Evolutionary conservation across 2,888 invertebrate genomes (phyloP).

Genomic region (Apoda limacodes): DNA sequence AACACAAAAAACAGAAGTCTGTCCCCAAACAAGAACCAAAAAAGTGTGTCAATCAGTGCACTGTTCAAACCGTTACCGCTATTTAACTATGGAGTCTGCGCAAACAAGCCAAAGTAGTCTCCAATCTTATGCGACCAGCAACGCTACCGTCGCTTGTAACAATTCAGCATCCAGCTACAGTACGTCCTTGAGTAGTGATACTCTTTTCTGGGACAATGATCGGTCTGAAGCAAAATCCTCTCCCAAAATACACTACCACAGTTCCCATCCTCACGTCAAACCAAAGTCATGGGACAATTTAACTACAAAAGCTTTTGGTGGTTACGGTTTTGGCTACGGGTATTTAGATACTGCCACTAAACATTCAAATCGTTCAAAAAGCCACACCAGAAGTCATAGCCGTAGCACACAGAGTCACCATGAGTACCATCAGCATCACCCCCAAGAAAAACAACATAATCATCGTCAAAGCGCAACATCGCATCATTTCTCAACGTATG

Average conservation of each 20-base stretch:
- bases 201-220: conserved; percentile 83
- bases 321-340: conserved; percentile 89
- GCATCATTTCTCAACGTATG: conserved; percentile 57
- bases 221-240: conserved; percentile 50
- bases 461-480: conserved; percentile 55
- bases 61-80: conserved; percentile 63
- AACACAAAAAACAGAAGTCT: conserved; percentile 54
- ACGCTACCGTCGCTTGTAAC: conserved; percentile 73
- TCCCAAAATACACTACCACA: conserved; percentile 62
- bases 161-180: conserved; percentile 85
- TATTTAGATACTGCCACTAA: conserved; percentile 76
- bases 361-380: conserved; percentile 50
- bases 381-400: conserved; percentile 66
- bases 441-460: conserved; percentile 49
- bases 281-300: conserved; percentile 93
- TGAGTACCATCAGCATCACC: conserved; percentile 49
- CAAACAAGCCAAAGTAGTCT: conserved; percentile 83
- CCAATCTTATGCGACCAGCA: conserved; percentile 86
- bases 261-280: conserved; percentile 66
- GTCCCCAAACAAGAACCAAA: conserved; percentile 57
- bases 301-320: conserved; percentile 86
- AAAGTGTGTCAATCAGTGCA: conserved; percentile 50
- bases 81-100: conserved; percentile 75
- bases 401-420: conserved; percentile 70
- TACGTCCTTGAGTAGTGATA: conserved; percentile 88